Conservation (phyloP, 1,140 invertebrate species). For the Belonocnema kinseyi region DNA sequence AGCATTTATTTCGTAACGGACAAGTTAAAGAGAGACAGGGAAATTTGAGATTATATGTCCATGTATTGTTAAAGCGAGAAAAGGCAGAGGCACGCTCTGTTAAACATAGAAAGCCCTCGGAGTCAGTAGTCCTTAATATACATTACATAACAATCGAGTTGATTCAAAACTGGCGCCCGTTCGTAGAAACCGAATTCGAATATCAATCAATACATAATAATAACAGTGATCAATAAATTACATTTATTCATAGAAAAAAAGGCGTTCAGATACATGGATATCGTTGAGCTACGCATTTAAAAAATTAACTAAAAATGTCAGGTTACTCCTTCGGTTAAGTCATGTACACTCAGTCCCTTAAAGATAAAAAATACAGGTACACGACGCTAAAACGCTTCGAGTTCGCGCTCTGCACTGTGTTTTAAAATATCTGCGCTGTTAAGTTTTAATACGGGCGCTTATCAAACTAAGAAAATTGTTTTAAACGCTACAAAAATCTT, state of each 20-base stretch:
- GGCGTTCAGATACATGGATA: slow-evolving; percentile 51
- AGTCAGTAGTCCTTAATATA: too few relatives aligned
- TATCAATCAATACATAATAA: slow-evolving; percentile 41
- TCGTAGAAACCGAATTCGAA: slow-evolving; percentile 42
- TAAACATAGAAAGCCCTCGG: slow-evolving; percentile 1
- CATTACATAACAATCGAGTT: too few relatives aligned
- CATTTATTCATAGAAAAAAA: slow-evolving; percentile 64
- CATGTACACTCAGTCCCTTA: slow-evolving; percentile 46
- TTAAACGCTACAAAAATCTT: slow-evolving; percentile 22
- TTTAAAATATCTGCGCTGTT: slow-evolving; percentile 24
- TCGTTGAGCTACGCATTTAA: slow-evolving; percentile 19
- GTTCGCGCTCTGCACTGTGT: neutral
- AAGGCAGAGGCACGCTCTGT: too few relatives aligned
- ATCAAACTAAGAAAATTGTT: slow-evolving; percentile 14
- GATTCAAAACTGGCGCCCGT: slow-evolving; percentile 4
- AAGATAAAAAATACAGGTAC: slow-evolving; percentile 39
- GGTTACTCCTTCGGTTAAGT: slow-evolving; percentile 42
- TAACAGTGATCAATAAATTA: slow-evolving; percentile 64
- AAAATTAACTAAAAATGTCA: slow-evolving; percentile 20
- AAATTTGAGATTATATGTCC: slow-evolving; percentile 35
- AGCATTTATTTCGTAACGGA: neutral
- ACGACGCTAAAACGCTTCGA: slow-evolving; percentile 28
- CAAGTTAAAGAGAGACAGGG: neutral
- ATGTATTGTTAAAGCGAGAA: slow-evolving; percentile 14
- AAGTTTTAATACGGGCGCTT: slow-evolving; percentile 25